Conservation (phyloP, 2,888 invertebrate genomes). For the Plagodis dolabraria region DNA sequence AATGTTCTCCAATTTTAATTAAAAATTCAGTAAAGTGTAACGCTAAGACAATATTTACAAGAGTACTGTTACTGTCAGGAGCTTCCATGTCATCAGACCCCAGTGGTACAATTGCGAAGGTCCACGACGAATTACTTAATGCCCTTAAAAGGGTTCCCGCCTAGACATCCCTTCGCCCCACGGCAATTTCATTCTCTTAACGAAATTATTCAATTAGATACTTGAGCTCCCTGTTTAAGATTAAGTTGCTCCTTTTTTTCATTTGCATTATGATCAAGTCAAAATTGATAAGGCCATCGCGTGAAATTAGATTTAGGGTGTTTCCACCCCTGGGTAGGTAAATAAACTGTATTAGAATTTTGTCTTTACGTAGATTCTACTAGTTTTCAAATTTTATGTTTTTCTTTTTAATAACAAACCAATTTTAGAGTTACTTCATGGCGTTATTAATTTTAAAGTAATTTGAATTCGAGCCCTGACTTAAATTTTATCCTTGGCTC, state of each 20-base stretch:
- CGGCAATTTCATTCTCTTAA: constrained; percentile 61
- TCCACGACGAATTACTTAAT: constrained; percentile 55
- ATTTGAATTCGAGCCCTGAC: too few relatives aligned
- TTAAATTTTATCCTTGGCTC: too few relatives aligned
- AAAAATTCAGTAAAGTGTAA: neutral
- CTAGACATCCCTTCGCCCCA: constrained; percentile 40
- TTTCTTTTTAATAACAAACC: too few relatives aligned
- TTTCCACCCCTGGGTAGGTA: neutral
- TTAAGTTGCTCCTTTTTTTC: constrained; percentile 62
- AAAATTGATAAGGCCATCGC: constrained; percentile 49
- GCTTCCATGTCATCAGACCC: constrained; percentile 14
- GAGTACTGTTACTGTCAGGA: constrained; percentile 6
- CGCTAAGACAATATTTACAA: neutral
- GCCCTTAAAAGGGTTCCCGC: constrained; percentile 54
- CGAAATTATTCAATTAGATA: constrained; percentile 76
- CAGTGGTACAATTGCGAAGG: constrained; percentile 35
- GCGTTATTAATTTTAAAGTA: too few relatives aligned
- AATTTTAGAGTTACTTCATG: too few relatives aligned
- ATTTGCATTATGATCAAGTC: constrained; percentile 58
- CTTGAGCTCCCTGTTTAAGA: constrained; percentile 62
- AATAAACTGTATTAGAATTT: too few relatives aligned
- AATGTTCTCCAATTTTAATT: neutral
- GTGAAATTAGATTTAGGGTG: constrained; percentile 37
- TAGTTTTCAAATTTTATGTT: too few relatives aligned
- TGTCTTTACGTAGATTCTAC: too few relatives aligned